These are phyloP conservation scores for Eulemur coronatus DNA, from an alignment of 2,797 vertebrate genomes.

Conservation along the genomic window DNA sequence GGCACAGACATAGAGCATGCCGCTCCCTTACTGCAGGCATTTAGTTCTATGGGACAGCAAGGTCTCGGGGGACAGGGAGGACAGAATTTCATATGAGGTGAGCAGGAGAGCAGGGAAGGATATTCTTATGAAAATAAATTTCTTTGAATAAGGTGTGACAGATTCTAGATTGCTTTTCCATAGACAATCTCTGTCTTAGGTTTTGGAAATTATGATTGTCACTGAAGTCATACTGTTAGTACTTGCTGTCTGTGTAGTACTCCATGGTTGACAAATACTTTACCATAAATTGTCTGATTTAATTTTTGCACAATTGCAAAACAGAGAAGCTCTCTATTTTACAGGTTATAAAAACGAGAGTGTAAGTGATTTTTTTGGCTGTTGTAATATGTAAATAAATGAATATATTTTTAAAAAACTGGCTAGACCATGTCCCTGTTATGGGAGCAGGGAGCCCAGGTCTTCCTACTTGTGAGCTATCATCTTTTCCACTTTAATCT, in stretches of 20 bases:
- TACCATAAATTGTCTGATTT: fast-evolving
- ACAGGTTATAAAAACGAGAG: fast-evolving
- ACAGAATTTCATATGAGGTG: fast-evolving
- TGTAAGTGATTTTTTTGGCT: too few relatives aligned
- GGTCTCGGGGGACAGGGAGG: fast-evolving
- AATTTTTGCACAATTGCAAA: not conserved
- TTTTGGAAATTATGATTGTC: fast-evolving
- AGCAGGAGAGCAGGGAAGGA: too few relatives aligned
- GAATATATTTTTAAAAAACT: not conserved
- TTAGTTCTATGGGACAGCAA: fast-evolving
- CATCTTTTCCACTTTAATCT: fast-evolving
- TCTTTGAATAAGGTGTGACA: fast-evolving
- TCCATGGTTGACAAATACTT: fast-evolving
- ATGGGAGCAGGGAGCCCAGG: fast-evolving
- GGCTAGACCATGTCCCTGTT: fast-evolving
- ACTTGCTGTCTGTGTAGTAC: too few relatives aligned
- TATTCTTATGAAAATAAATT: fast-evolving
- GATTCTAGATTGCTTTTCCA: not conserved
- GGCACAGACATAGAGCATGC: fast-evolving
- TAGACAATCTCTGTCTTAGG: not conserved
- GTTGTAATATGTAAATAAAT: not conserved
- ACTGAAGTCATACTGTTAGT: fast-evolving
- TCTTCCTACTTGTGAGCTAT: fast-evolving
- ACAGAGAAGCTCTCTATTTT: not conserved
- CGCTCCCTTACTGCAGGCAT: fast-evolving